Evolutionary conservation across 2,888 invertebrate species (phyloP), one percentile per base, ranked within the genome.

Genomic region (Drosophila glabriapex): DNA sequence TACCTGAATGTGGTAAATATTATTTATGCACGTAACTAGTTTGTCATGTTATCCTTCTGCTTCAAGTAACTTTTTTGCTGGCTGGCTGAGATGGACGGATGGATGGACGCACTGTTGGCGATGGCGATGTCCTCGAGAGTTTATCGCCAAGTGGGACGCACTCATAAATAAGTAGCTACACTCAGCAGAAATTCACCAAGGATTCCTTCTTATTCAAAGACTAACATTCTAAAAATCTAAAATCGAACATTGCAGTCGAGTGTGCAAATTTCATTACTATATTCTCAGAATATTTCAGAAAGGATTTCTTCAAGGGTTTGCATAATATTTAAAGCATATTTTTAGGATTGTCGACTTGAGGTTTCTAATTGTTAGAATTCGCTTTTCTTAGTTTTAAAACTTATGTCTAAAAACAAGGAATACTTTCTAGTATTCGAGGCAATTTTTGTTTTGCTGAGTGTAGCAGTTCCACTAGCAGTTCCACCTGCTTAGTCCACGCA

Each of bases 1-100:
- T 71, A 72, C 58, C 69, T 70, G 68, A 28, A 76, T 73, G 68
- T 62, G 62, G 68, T 49, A 74, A 86, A 75, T 85, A 88, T 89
- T 85, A 88, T 88, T 89, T 88, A 89, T 88, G 87, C 89, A 88
- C 87, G 85, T 88, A 87, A 83, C 83, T 83, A 89, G 85, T 85
- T 89, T 86, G 85, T 86, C 85, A 85, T 88, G 83, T 87, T 87
- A 89, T 83, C 80, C 86, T 82, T 82, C 70, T 73, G 82, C 73
- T 80, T 77, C 58, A 79, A 66, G 72, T 71, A 63, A 68, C 58
- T 65, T 75, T 74, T 53, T 64, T 76, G 62, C 58, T 61, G 12
- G 14, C 25, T 39, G 64, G 25, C 54, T 25, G 25, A 35, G 35
- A 55, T 12, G 25, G 37, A 54, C 35, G 10, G 12, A 25, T 16